These are phyloP conservation scores for Thymallus thymallus DNA, from an alignment of 2,113 vertebrate species.

Conservation along the genomic window DNA sequence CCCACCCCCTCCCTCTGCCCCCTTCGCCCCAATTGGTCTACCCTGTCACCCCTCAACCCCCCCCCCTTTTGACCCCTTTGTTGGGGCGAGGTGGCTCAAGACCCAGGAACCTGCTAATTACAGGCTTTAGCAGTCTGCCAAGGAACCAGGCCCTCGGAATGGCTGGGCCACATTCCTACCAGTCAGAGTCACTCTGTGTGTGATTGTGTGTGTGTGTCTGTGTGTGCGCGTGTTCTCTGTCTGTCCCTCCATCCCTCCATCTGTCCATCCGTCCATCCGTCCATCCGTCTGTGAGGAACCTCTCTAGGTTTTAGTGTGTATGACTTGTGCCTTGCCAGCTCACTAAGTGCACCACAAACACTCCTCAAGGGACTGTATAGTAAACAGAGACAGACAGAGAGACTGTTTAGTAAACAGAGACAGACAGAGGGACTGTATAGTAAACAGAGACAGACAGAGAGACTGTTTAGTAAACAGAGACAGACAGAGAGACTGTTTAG, in stretches of 20 bases:
- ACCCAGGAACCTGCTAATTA: conserved; percentile 69
- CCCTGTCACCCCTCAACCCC: conserved; percentile 61
- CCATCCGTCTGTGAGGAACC: background rate
- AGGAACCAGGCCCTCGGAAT: conserved; percentile 35
- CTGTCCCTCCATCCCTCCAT: background rate
- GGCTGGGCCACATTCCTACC: conserved; percentile 55
- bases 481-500: conserved; percentile 1
- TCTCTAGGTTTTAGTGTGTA: background rate
- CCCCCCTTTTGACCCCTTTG: conserved; percentile 65
- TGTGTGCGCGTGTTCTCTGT: background rate
- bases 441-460: too few relatives aligned
- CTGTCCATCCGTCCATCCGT: background rate
- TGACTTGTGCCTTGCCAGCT: conserved; percentile 1
- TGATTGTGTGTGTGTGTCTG: background rate
- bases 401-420: too few relatives aligned
- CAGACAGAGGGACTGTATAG: conserved; percentile 1
- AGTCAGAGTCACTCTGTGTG: conserved; percentile 28
- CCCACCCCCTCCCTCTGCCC: conserved; percentile 12
- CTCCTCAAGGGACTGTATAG: background rate
- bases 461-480: too few relatives aligned
- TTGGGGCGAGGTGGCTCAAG: conserved; percentile 48
- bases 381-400: conserved; percentile 3
- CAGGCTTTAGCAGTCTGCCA: conserved; percentile 64
- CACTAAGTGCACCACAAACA: background rate
- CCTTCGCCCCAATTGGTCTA: conserved; percentile 8